Evolutionary conservation across 2,888 invertebrate genomes (phyloP), one percentile per base, ranked within the genome.

Genomic region (Desoria tigrina): DNA sequence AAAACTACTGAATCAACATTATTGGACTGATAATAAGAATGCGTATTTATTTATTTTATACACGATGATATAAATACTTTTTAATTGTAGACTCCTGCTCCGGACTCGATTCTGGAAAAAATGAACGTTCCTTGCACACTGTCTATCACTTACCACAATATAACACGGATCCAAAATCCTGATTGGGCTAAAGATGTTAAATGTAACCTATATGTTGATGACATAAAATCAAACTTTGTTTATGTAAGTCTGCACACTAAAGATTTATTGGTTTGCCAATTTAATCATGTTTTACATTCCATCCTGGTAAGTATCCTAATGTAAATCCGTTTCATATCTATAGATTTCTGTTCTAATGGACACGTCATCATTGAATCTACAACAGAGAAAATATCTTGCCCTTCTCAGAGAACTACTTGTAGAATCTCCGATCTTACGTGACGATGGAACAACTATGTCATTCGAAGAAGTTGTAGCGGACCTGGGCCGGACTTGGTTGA

Each of bases 161-260:
- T 76, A 7, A 61, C 28, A 0, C 63, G 74, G 9, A 37, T 63
- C 28, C 67, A 67, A 7, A 76, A 76, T 59, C 74, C 74, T 0
- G 70, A 72, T 0, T 74, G 73, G 70, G 69, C 71, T 2, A n/a
- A 45, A 0, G 65, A 71, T 28, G 61, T 74, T 18, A 72, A 72
- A 53, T 74, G 72, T 14, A 74, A 73, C 45, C 54, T 76, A 11
- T 74, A 66, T 73, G 83, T 92, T 57, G 90, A 92, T 81, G 87
- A 90, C 79, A 82, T 92, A 56, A 87, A 89, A 73, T 89, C 90
- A 1, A 90, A 90, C 80, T 93, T 94, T 80, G 87, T 92, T 71
- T 89, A 90, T 81, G 92, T 92, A 80, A 84, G 87, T 85, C 75
- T 42, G n/a, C n/a, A n/a, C n/a, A n/a, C n/a, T n/a, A n/a, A n/a